phyloP scores from a whole-genome alignment of 2,888 invertebrate genomes.

The Cryptosula pallasiana region DNA sequence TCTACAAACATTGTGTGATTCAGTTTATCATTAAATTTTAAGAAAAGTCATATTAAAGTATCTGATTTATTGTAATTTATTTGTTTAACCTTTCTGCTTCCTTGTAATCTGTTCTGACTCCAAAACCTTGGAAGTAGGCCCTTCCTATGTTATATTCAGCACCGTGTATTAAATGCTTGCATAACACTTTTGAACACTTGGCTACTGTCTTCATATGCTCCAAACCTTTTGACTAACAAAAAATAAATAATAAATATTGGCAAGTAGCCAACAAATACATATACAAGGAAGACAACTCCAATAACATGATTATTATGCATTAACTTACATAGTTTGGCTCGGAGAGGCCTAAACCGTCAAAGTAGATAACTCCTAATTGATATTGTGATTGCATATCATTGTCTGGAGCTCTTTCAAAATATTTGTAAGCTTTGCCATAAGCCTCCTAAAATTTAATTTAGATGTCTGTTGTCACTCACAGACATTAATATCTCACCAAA shows the following conservation, averaged over 20 bases:
- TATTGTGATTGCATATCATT: constrained; percentile 48
- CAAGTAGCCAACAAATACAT: too few relatives aligned
- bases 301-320: too few relatives aligned
- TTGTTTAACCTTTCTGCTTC: constrained; percentile 52
- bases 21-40: too few relatives aligned
- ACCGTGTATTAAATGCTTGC: constrained; percentile 41
- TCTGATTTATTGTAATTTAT: too few relatives aligned
- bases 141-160: constrained; percentile 50
- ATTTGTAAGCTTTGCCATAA: constrained; percentile 42
- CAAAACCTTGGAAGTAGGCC: constrained; percentile 52
- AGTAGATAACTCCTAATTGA: constrained; percentile 48
- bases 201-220: constrained; percentile 42
- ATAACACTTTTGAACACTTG: constrained; percentile 32
- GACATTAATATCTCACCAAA: too few relatives aligned
- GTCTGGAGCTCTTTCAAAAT: constrained; percentile 46
- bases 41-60: too few relatives aligned
- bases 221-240: constrained; percentile 40
- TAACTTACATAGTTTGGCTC: constrained; percentile 40
- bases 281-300: too few relatives aligned
- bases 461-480: too few relatives aligned
- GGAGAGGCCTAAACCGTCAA: constrained; percentile 47
- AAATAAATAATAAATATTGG: not conserved
- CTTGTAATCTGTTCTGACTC: constrained; percentile 42
- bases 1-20: constrained; percentile 30
- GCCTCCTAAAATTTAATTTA: constrained; percentile 36